phyloP scores from a whole-genome alignment of 2,797 vertebrate species.

The Peromyscus aztecus region DNA sequence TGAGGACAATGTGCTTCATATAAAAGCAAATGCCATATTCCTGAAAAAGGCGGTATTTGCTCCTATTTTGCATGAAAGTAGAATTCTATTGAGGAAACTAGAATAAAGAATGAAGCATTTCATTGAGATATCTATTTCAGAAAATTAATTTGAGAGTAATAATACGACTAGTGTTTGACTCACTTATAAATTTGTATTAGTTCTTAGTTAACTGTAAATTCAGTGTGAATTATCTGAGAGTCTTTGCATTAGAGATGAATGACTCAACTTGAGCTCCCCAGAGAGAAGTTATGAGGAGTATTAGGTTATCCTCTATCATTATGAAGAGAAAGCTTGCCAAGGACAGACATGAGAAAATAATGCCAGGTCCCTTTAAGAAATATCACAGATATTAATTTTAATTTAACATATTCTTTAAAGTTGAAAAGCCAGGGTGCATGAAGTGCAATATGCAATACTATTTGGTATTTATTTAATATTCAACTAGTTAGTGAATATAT shows the following conservation, averaged over 20 bases:
- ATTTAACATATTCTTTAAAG: neutral
- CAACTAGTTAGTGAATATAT: neutral
- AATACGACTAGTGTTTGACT: neutral
- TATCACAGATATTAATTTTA: neutral
- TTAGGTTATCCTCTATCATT: neutral
- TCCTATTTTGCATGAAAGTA: constrained; percentile 8
- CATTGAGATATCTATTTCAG: neutral
- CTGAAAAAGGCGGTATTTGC: neutral
- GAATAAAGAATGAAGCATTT: constrained; percentile 16
- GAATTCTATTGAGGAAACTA: constrained; percentile 28
- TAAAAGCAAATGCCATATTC: constrained; percentile 2
- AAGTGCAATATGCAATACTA: neutral
- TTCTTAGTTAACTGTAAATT: neutral
- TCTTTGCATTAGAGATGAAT: neutral
- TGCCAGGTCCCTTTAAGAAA: neutral
- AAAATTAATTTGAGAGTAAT: neutral
- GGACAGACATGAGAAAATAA: neutral
- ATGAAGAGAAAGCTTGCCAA: neutral
- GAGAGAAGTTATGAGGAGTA: neutral
- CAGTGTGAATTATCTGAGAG: neutral
- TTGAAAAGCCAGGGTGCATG: neutral
- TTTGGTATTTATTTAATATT: neutral
- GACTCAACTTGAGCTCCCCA: neutral
- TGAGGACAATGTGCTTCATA: neutral
- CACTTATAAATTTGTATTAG: neutral